A percentile compares a stretch with the other conserved stretches of the same genome.
Evolutionary conservation across 2,888 invertebrate species (phyloP).

Genomic region (Parnassius smintheus): DNA sequence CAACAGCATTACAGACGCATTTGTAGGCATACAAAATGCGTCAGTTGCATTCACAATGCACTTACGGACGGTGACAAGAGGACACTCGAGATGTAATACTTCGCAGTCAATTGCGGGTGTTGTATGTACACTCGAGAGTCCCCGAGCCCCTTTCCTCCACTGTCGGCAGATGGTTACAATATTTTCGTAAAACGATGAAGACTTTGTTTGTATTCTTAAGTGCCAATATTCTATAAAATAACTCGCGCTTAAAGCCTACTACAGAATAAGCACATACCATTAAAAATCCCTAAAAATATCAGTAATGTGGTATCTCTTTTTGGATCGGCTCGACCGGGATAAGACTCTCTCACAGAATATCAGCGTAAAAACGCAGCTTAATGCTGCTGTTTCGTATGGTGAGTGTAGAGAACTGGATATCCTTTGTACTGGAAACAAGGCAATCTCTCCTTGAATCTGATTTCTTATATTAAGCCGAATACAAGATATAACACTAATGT

Average conservation of each 20-base stretch:
- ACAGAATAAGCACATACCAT: neutral
- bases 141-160: constrained; percentile 41
- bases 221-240: constrained; percentile 15
- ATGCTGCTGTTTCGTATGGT: too few relatives aligned
- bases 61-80: constrained; percentile 48
- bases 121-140: constrained; percentile 52
- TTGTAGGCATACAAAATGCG: constrained; percentile 45
- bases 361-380: too few relatives aligned
- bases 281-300: too few relatives aligned
- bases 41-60: constrained; percentile 41
- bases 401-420: too few relatives aligned
- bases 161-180: constrained; percentile 30
- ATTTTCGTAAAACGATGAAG: constrained; percentile 28
- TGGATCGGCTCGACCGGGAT: too few relatives aligned
- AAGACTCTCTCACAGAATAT: too few relatives aligned
- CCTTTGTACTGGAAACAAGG: too few relatives aligned
- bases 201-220: constrained; percentile 16
- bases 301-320: too few relatives aligned
- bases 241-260: neutral
- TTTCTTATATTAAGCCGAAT: too few relatives aligned
- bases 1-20: constrained; percentile 44
- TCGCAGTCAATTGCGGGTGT: constrained; percentile 54
- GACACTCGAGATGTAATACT: constrained; percentile 50
- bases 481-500: too few relatives aligned
- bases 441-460: too few relatives aligned